Base-by-base conservation (phyloP, 1,140 invertebrate genomes). In the Drosophila subpulchrella region DNA sequence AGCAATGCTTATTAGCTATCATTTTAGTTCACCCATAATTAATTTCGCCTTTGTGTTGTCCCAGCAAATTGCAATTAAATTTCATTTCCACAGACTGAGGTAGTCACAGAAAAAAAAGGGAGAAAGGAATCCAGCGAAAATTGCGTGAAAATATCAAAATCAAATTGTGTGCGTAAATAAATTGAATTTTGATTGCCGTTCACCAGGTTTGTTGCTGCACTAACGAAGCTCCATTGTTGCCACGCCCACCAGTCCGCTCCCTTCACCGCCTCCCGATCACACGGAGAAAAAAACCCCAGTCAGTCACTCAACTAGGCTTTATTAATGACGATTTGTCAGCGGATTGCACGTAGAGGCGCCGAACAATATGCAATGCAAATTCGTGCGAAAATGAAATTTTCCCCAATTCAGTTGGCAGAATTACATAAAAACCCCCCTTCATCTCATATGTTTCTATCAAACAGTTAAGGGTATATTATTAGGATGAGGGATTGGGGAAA, bases 151-250 rank as follows among this genome's bases (percentile, higher is more conserved):
- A 80, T 73, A 62, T 67, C 48, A 62, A 78, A 85, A 85, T 82
- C 46, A 72, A 89, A 83, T 74, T 83, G 67, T 50, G 54, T 71
- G 63, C 56, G 61, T 78, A 77, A 68, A 79, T 72, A 83, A 89
- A 80, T 84, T 84, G 71, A 74, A 78, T 77, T 89, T 84, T 83
- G 84, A 88, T 88, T 80, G 72, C 59, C 51, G 59, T 62, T 75
- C 57, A 63, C 56, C 63, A 68, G 54, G 66, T 75, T 65, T 65
- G 47, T 46, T 66, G 71, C 34, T 79, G 67, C 65, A 89, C 85
- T 88, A 88, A 88, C 84, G 84, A 88, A 89, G 65, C 57, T 27
- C 84, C 68, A 88, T 88, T 88, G 84, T 88, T 80, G 56, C 27
- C 75, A 59, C 50, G 57, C 61, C 56, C 47, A 54, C 46, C 44